These are phyloP conservation scores for Arenicola marina DNA, from an alignment of 2,888 invertebrate species.

Conservation along the genomic window DNA sequence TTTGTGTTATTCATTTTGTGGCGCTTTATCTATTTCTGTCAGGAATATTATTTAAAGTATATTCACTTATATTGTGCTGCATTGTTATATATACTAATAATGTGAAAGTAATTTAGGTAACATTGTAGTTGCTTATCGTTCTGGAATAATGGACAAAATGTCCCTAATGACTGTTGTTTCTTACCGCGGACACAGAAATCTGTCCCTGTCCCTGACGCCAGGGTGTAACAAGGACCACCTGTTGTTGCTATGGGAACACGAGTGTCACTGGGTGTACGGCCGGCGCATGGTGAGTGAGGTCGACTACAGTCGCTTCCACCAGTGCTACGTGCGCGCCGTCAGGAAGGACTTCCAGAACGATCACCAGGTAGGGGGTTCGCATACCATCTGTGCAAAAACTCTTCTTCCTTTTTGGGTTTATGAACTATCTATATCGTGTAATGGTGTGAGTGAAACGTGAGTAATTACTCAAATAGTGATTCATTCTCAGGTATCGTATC, in stretches of 20 bases:
- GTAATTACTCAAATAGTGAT: too few species aligned
- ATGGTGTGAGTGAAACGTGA: too few species aligned
- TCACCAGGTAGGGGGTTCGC: constrained; percentile 34
- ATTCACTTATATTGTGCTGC: too few species aligned
- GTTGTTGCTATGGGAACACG: constrained; percentile 60
- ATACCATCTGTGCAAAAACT: too few species aligned
- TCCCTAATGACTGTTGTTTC: background rate
- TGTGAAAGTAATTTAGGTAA: background rate
- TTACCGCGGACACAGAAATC: constrained; percentile 50
- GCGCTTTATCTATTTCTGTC: too few species aligned
- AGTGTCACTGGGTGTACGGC: constrained; percentile 59
- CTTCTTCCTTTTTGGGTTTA: too few species aligned
- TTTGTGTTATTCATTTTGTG: too few species aligned
- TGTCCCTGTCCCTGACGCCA: constrained; percentile 55
- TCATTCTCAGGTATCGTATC: too few species aligned
- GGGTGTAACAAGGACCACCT: constrained; percentile 46
- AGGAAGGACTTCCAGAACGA: constrained; percentile 58
- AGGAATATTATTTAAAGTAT: too few species aligned
- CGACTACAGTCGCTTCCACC: constrained; percentile 53
- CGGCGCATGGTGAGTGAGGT: constrained; percentile 58
- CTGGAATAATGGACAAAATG: background rate
- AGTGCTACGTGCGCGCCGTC: constrained; percentile 54
- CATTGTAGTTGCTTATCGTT: background rate
- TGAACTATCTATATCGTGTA: too few species aligned
- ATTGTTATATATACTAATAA: too few species aligned